A percentile compares a stretch with the other conserved stretches of the same genome.
Conservation (phyloP, 2,797 vertebrate species). For the Myotis myotis region DNA sequence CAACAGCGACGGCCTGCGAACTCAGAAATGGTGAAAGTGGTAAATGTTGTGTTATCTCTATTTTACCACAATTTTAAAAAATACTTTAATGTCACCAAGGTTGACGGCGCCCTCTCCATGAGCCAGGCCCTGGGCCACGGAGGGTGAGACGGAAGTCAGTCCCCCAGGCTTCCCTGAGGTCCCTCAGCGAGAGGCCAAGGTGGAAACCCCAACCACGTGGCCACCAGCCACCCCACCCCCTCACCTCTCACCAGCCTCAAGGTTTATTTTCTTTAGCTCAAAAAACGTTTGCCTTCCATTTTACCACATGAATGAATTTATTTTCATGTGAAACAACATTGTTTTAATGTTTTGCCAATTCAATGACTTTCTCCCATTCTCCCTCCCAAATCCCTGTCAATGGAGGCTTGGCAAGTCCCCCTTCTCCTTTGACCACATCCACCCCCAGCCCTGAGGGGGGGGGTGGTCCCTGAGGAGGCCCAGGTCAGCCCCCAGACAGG, state of each 20-base stretch:
- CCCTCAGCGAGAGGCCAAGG: neutral
- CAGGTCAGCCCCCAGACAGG: accelerated
- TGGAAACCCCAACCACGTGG: neutral
- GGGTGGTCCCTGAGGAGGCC: neutral
- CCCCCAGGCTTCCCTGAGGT: accelerated
- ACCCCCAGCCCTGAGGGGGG: neutral
- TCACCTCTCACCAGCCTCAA: neutral
- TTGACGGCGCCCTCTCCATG: neutral
- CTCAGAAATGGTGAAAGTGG: neutral
- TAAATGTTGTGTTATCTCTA: neutral
- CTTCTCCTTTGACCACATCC: neutral
- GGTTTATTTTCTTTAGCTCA: constrained; percentile 25
- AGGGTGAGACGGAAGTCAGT: neutral
- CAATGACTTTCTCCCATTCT: neutral
- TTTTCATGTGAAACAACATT: neutral
- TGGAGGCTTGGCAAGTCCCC: neutral
- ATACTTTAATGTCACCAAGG: neutral
- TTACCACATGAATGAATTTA: neutral
- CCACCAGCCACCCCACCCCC: neutral
- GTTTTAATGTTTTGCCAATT: neutral
- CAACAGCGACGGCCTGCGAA: neutral
- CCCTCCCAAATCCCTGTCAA: neutral
- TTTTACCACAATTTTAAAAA: neutral
- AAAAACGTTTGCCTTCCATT: constrained; percentile 27
- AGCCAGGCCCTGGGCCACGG: neutral